These are phyloP conservation scores for Netelia melanura DNA, from an alignment of 2,888 invertebrate genomes.

Conservation along the genomic window DNA sequence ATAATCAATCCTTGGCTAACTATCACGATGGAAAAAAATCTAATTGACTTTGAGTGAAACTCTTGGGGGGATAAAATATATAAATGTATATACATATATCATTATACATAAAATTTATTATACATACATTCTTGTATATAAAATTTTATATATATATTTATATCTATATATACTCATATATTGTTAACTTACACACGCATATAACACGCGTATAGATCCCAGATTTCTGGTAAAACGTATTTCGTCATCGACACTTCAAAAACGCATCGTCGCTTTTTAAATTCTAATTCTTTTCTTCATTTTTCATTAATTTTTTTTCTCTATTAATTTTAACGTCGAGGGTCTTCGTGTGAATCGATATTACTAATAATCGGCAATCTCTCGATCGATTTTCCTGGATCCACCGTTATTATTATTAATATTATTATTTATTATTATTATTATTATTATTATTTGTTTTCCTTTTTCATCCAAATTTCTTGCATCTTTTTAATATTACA, in stretches of 20 bases:
- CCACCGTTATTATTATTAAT: constrained; percentile 49
- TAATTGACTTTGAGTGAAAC: constrained; percentile 68
- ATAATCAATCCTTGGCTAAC: constrained; percentile 61
- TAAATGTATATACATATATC: constrained; percentile 25
- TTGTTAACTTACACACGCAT: constrained; percentile 17
- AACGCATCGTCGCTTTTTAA: constrained; percentile 24
- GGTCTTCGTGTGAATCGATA: constrained; percentile 61
- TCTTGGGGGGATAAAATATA: constrained; percentile 45
- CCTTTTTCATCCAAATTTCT: constrained; percentile 45
- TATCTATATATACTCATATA: neutral
- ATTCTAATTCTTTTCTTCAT: constrained; percentile 32
- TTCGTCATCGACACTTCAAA: constrained; percentile 54
- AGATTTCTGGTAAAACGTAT: constrained; percentile 61
- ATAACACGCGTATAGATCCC: constrained; percentile 26
- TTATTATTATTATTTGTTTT: constrained; percentile 56
- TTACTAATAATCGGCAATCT: constrained; percentile 46
- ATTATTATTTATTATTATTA: constrained; percentile 35
- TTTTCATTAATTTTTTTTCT: constrained; percentile 28
- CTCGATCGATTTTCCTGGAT: constrained; percentile 62
- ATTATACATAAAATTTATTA: neutral
- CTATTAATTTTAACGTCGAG: constrained; percentile 57
- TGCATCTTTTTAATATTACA: constrained; percentile 37
- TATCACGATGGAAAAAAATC: constrained; percentile 68
- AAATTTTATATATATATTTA: constrained; percentile 7
- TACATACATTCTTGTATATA: neutral